Base-by-base conservation (phyloP, 2,797 vertebrate genomes). In the Discoglossus pictus region DNA sequence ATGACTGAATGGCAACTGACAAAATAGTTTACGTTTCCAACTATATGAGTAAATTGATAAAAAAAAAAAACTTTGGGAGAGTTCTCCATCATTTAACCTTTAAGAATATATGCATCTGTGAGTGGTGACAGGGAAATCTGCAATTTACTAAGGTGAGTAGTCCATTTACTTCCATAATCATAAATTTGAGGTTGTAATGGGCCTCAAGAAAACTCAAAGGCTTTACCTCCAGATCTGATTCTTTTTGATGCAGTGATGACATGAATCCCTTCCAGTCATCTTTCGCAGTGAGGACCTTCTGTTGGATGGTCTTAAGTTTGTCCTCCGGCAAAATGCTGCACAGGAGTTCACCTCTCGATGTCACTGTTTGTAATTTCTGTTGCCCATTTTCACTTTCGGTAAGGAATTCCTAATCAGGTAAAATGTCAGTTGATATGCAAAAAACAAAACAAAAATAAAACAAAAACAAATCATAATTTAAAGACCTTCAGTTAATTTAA, bases 211-310 rank as follows among this genome's bases (percentile, higher is more conserved):
- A n/a, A n/a, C n/a, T n/a, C n/a, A n/a, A n/a, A n/a, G n/a, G n/a
- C n/a, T n/a, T n/a, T 83, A 96, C 94, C 84, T 95, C 93, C 23
- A 97, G 76, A 16, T 79, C 69, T 8, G 88, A 88, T 79, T 95
- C 93, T 78, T 93, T 93, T 71, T 83, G 90, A 80, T 93, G 92
- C 31, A 98, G 88, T n/a, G 78, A 93, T 18, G 92, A 82, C 78
- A 95, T 87, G 42, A 97, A 88, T 7, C 80, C 89, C 73, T 93
- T 97, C 93, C 94, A 98, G 2, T 98, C 94, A 53, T 92, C 93
- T 83, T 89, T 93, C 64, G 92, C 87, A 0, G 80, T 74, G 74
- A 74, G 75, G 53, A 82, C 83, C 83, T 97, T 96, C 46, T 81
- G 82, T 42, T 75, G 88, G 63, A 94, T 73, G 6, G 81, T 74